phyloP scores from a whole-genome alignment of 2,888 invertebrate species.

The Hipparchia sbordonii region DNA sequence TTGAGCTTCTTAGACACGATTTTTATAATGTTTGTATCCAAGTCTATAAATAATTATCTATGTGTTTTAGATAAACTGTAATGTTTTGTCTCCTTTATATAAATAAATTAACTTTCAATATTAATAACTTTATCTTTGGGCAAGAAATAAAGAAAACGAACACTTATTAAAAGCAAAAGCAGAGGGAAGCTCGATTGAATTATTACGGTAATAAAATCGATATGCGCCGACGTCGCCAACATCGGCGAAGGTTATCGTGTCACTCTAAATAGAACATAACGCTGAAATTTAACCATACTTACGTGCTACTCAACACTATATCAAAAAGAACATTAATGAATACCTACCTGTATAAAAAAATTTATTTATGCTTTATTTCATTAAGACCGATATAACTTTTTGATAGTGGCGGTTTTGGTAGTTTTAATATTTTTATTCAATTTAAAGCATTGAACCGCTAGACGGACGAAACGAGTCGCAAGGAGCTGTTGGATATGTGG shows the following conservation, averaged over 20 bases:
- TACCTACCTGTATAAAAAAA: too few relatives aligned
- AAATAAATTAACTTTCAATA: neutral
- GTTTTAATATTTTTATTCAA: too few relatives aligned
- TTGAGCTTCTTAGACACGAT: neutral
- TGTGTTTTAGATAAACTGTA: neutral
- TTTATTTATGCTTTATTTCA: too few relatives aligned
- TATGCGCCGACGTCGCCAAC: conserved; percentile 28
- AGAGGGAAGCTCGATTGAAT: conserved; percentile 29
- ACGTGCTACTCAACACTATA: neutral
- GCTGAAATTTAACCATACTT: conserved; percentile 19
- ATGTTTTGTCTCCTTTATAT: neutral
- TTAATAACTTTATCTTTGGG: neutral
- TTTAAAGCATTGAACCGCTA: too few relatives aligned
- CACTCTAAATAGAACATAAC: conserved; percentile 33
- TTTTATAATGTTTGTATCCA: neutral
- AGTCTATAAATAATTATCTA: too few relatives aligned
- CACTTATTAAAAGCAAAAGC: conserved; percentile 18
- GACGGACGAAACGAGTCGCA: too few relatives aligned
- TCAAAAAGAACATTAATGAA: neutral
- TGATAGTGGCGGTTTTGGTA: too few relatives aligned
- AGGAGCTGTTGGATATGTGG: too few relatives aligned
- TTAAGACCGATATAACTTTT: too few relatives aligned
- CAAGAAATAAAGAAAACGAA: neutral
- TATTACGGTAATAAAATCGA: conserved; percentile 35
- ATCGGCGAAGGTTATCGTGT: conserved; percentile 31